Conservation (phyloP, 1,140 invertebrate species). For the Zaprionus gabonicus region DNA sequence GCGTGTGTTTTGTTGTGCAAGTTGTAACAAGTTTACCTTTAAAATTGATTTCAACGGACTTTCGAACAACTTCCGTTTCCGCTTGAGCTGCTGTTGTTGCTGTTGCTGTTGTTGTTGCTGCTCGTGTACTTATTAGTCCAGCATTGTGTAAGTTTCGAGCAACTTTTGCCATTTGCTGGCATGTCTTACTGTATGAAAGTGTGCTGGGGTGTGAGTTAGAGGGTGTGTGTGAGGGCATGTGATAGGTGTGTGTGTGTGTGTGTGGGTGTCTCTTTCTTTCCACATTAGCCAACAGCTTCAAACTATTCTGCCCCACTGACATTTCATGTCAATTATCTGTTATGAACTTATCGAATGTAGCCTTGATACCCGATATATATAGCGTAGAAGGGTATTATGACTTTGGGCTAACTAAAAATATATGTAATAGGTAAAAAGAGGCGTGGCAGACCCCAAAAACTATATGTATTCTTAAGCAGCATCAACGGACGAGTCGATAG, state of each 20-base stretch:
- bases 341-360: background rate
- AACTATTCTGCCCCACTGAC: conserved; percentile 24
- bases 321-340: conserved; percentile 28
- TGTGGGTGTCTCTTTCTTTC: conserved; percentile 25
- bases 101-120: background rate
- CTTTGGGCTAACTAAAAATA: too few relatives aligned
- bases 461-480: too few relatives aligned
- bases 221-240: background rate
- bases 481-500: too few relatives aligned
- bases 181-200: background rate
- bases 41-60: conserved; percentile 80
- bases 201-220: background rate
- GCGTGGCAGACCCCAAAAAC: too few relatives aligned
- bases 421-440: too few relatives aligned
- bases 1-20: conserved; percentile 16
- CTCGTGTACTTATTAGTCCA: conserved; percentile 56
- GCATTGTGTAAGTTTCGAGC: conserved; percentile 29
- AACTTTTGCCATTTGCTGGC: conserved; percentile 66
- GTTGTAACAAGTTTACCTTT: conserved; percentile 76
- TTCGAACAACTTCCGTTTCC: conserved; percentile 78
- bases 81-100: conserved; percentile 34
- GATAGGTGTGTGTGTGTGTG: background rate
- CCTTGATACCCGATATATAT: background rate
- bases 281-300: conserved; percentile 33
- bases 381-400: too few relatives aligned